Evolutionary conservation across 2,113 vertebrate genomes (phyloP).

Genomic region (Corydoras sp.): DNA sequence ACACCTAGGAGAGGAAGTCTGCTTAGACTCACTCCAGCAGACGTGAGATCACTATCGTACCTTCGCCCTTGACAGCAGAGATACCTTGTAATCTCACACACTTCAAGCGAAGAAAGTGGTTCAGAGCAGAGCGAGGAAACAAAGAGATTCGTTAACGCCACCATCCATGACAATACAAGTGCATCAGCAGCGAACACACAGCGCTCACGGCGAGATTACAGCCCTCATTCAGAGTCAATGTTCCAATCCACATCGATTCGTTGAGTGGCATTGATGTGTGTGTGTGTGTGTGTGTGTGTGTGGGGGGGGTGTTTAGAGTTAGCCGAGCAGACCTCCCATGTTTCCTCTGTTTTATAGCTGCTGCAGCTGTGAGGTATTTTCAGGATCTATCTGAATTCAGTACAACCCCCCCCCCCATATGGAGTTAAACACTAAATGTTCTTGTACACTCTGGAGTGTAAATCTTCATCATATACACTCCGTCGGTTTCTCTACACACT

Average conservation of each 20-base stretch:
- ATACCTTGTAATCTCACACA: constrained; percentile 27
- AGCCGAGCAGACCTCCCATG: constrained; percentile 20
- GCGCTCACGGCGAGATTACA: constrained; percentile 33
- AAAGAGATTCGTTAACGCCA: constrained; percentile 22
- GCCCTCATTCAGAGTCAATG: constrained; percentile 26
- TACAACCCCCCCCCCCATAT: no score
- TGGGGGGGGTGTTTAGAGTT: no score
- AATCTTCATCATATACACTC: no score
- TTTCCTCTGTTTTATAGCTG: constrained; percentile 23
- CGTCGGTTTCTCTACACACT: no score
- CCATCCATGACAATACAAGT: constrained; percentile 32
- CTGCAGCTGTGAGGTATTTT: constrained; percentile 4
- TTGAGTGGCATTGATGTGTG: constrained; percentile 15
- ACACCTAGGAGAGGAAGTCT: no score
- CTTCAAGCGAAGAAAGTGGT: constrained; percentile 5
- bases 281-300: no score
- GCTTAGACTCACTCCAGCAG: background rate
- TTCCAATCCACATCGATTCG: constrained; percentile 27
- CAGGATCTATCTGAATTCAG: background rate
- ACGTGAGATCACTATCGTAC: background rate
- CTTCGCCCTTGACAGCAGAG: constrained; percentile 23
- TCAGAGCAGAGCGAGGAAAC: constrained; percentile 13
- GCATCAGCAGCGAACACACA: constrained; percentile 36
- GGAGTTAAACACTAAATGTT: no score
- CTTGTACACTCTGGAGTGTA: no score